These are phyloP conservation scores for Melipona bicolor DNA, from an alignment of 2,888 invertebrate species.

Conservation along the genomic window DNA sequence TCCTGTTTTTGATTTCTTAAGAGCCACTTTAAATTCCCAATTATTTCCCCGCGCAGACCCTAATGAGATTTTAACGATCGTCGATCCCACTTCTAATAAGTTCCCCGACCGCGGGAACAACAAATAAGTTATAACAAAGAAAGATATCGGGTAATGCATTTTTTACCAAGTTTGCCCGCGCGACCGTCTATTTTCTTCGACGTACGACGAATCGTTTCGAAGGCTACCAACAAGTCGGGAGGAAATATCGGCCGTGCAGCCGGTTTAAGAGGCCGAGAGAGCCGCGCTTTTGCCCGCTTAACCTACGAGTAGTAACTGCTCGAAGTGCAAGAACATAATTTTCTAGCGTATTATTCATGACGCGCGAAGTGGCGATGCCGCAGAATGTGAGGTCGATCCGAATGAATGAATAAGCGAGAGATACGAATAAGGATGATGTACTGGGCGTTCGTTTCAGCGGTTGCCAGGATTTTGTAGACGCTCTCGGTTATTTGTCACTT, in stretches of 20 bases:
- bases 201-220: conserved; percentile 21
- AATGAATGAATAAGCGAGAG: conserved; percentile 26
- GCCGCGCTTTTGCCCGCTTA: neutral
- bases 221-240: neutral
- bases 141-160: neutral
- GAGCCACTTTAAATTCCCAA: neutral
- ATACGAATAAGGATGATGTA: conserved; percentile 8
- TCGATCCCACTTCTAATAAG: conserved; percentile 2
- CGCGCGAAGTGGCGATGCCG: conserved; percentile 12
- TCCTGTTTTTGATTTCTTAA: neutral
- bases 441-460: neutral
- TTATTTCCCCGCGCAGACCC: neutral
- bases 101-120: neutral
- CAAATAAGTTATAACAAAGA: neutral
- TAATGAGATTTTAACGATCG: conserved; percentile 19
- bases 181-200: neutral
- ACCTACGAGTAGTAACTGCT: conserved; percentile 16
- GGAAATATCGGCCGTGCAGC: conserved; percentile 30
- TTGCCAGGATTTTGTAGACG: neutral
- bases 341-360: conserved; percentile 42
- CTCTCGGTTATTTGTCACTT: neutral
- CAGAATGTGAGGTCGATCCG: conserved; percentile 21
- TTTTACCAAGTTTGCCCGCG: neutral
- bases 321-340: conserved; percentile 35
- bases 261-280: neutral